Evolutionary conservation across 1,140 invertebrate species (phyloP).

Genomic region (Liolophura sinensis): DNA sequence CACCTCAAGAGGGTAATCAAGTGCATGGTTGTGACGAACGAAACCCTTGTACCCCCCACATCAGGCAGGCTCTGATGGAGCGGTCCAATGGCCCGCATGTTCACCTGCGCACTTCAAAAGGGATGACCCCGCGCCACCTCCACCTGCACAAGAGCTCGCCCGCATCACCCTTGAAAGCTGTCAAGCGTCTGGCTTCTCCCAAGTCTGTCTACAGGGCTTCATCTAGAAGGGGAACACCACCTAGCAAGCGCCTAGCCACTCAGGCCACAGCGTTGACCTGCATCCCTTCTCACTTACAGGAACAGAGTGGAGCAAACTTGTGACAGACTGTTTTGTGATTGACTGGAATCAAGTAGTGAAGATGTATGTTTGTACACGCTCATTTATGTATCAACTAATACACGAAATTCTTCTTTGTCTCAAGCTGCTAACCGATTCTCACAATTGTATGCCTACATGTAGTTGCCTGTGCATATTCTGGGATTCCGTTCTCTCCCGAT

Average conservation of each 20-base stretch:
- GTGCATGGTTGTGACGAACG: not conserved
- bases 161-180: conserved; percentile 40
- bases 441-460: too few species aligned
- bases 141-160: conserved; percentile 15
- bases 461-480: too few species aligned
- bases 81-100: conserved; percentile 18
- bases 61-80: conserved; percentile 17
- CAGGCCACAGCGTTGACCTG: not conserved
- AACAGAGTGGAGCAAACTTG: conserved; percentile 1
- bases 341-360: too few species aligned
- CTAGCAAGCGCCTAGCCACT: conserved; percentile 10
- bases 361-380: too few species aligned
- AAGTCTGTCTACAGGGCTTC: conserved; percentile 27
- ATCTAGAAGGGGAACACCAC: conserved; percentile 14
- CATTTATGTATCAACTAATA: too few species aligned
- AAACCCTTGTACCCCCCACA: conserved; percentile 8
- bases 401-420: too few species aligned
- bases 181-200: conserved; percentile 41
- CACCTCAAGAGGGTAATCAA: not conserved
- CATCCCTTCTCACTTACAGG: conserved; percentile 3
- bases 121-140: conserved; percentile 33
- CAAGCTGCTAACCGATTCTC: too few species aligned
- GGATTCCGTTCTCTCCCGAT: too few species aligned
- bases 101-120: conserved; percentile 26
- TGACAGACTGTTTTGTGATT: too few species aligned